These are phyloP conservation scores for Ptiloglossa arizonensis DNA, from an alignment of 1,140 invertebrate genomes.

Conservation along the genomic window DNA sequence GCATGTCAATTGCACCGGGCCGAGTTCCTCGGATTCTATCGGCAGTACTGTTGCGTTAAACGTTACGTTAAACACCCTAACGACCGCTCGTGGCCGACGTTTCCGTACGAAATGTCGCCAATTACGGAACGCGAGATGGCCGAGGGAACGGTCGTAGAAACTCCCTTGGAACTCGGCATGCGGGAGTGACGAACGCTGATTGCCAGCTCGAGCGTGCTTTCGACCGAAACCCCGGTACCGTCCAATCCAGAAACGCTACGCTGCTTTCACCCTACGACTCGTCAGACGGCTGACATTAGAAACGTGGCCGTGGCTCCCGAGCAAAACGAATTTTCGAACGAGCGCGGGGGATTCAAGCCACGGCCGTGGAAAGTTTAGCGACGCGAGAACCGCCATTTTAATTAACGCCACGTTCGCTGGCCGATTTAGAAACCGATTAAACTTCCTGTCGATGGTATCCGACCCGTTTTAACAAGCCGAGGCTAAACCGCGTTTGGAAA, in stretches of 20 bases:
- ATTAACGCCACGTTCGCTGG: not conserved
- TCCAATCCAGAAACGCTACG: conserved; percentile 5
- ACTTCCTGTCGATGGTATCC: not conserved
- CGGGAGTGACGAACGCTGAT: conserved; percentile 25
- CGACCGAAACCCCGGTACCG: not conserved
- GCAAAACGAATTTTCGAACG: conserved; percentile 21
- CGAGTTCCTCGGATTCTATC: not conserved
- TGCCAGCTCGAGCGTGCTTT: not conserved
- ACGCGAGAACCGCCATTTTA: not conserved
- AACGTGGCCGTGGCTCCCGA: conserved; percentile 8
- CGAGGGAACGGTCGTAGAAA: not conserved
- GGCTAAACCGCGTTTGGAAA: too few species aligned
- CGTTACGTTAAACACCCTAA: conserved; percentile 9
- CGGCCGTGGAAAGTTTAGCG: conserved; percentile 26
- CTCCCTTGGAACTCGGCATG: not conserved
- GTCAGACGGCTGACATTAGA: conserved; percentile 36
- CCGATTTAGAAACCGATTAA: not conserved
- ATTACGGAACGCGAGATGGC: not conserved
- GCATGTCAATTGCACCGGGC: not conserved
- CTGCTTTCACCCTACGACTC: conserved; percentile 58
- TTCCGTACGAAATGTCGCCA: conserved; percentile 1
- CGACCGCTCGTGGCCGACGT: not conserved
- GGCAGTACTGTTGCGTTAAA: not conserved
- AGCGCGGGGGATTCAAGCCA: not conserved
- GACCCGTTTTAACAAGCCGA: too few species aligned